Evolutionary conservation across 2,888 invertebrate genomes (phyloP).

Genomic region (Erebia aethiops): DNA sequence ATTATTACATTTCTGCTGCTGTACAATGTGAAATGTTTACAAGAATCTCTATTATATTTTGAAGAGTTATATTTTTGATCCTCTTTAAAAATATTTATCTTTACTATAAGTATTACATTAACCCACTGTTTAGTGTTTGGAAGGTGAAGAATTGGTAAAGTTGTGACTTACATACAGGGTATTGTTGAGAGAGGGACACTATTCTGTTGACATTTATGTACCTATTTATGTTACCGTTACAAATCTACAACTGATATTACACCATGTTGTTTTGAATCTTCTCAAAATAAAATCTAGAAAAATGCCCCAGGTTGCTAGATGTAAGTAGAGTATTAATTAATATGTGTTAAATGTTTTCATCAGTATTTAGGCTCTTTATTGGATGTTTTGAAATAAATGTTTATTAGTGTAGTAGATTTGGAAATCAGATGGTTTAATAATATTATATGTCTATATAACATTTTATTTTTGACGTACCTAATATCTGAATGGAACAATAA

Average conservation of each 20-base stretch:
- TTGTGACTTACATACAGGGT: constrained; percentile 79
- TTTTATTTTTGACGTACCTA: constrained; percentile 67
- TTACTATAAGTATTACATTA: constrained; percentile 71
- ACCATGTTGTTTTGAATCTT: constrained; percentile 49
- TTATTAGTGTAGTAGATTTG: constrained; percentile 66
- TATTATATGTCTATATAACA: constrained; percentile 59
- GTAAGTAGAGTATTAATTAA: constrained; percentile 55
- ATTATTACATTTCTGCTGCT: constrained; percentile 77
- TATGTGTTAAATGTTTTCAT: constrained; percentile 75
- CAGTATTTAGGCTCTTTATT: constrained; percentile 62
- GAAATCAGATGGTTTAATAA: constrained; percentile 57
- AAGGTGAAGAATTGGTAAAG: constrained; percentile 54
- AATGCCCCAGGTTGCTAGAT: constrained; percentile 65
- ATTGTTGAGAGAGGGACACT: constrained; percentile 55
- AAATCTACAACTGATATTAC: constrained; percentile 41
- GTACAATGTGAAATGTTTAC: constrained; percentile 71
- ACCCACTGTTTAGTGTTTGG: constrained; percentile 64
- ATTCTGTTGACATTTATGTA: constrained; percentile 43
- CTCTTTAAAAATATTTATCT: constrained; percentile 62
- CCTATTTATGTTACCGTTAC: constrained; percentile 51
- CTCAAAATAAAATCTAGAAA: constrained; percentile 28
- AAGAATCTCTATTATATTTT: constrained; percentile 78
- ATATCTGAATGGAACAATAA: constrained; percentile 69
- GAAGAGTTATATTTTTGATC: constrained; percentile 79
- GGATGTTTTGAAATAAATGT: constrained; percentile 63